These are phyloP conservation scores for Chrosomus eos DNA, from an alignment of 2,797 vertebrate species.

Conservation along the genomic window DNA sequence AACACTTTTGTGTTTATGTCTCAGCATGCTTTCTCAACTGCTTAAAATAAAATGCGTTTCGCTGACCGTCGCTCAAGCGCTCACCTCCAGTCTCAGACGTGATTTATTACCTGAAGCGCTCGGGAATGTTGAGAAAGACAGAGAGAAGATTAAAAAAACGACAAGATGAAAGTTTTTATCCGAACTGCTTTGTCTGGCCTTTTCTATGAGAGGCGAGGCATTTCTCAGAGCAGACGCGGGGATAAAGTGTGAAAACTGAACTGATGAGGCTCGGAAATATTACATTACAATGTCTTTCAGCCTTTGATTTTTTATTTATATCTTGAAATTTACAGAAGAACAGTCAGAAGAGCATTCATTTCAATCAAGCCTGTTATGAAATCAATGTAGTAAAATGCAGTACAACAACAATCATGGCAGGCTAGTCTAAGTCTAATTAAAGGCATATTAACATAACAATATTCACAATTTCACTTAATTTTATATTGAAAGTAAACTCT, in stretches of 20 bases:
- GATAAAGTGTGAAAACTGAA: constrained; percentile 17
- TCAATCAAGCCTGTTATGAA: background rate
- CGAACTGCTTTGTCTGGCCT: constrained; percentile 10
- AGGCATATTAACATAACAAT: background rate
- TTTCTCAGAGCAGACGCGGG: background rate
- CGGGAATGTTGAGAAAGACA: constrained; percentile 72
- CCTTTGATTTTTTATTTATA: background rate
- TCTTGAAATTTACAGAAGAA: background rate
- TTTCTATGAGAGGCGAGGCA: constrained; percentile 1
- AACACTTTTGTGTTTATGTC: background rate
- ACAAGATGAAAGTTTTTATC: constrained; percentile 53
- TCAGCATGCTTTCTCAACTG: constrained; percentile 16
- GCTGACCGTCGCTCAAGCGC: constrained; percentile 46
- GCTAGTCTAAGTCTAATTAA: background rate
- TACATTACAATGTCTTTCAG: background rate
- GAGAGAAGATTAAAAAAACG: constrained; percentile 58
- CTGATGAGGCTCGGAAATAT: too few species aligned
- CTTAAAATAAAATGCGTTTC: constrained; percentile 28
- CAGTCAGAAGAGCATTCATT: too few species aligned
- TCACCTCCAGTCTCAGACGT: constrained; percentile 67
- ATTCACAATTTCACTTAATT: background rate
- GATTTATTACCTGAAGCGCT: constrained; percentile 77
- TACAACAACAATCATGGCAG: background rate
- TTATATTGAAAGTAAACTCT: background rate
- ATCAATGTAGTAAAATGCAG: background rate